phyloP scores from a whole-genome alignment of 2,888 invertebrate genomes.

The Rapana venosa region DNA sequence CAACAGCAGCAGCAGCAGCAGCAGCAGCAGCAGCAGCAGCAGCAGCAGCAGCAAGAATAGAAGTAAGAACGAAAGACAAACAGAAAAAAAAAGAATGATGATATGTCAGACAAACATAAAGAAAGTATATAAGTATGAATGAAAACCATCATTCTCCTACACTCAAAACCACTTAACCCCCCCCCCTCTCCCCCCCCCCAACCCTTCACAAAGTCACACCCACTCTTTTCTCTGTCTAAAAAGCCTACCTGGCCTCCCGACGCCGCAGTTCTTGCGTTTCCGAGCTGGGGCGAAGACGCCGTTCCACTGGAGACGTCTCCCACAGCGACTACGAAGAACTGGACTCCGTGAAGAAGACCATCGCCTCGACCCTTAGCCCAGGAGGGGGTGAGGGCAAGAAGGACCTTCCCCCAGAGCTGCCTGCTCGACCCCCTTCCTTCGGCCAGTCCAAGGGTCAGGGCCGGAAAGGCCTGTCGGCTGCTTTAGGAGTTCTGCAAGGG shows the following conservation, averaged over 20 bases:
- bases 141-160: too few relatives aligned
- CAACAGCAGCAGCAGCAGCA: not conserved
- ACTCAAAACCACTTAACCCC: too few relatives aligned
- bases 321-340: constrained; percentile 41
- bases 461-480: not conserved
- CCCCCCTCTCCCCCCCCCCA: too few relatives aligned
- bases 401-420: constrained; percentile 37
- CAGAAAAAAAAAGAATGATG: too few relatives aligned
- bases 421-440: constrained; percentile 35
- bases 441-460: not conserved
- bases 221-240: too few relatives aligned
- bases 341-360: constrained; percentile 3
- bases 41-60: too few relatives aligned
- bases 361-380: not conserved
- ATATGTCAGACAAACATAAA: too few relatives aligned
- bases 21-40: too few relatives aligned
- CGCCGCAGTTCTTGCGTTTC: not conserved
- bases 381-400: not conserved
- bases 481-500: not conserved
- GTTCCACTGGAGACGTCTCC: constrained; percentile 31
- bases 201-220: too few relatives aligned
- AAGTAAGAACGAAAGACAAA: too few relatives aligned
- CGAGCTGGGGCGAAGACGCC: not conserved
- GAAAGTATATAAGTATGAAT: too few relatives aligned
- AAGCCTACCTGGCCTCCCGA: not conserved